phyloP scores from a whole-genome alignment of 2,113 vertebrate genomes.

The Danionella cerebrum region DNA sequence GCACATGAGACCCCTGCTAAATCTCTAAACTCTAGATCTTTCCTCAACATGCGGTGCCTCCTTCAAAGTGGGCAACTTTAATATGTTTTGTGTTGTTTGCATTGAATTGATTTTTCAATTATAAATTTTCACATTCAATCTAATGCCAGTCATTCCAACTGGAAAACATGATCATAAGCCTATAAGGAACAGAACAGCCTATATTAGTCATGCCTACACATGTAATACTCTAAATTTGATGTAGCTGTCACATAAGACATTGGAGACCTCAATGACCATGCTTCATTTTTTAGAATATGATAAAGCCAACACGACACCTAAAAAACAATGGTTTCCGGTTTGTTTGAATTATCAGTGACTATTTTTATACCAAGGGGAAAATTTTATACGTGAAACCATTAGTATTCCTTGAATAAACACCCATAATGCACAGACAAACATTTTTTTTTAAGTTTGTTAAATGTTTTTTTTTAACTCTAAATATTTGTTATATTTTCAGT shows the following conservation, averaged over 20 bases:
- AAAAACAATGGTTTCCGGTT: no score
- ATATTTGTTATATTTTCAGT: no score
- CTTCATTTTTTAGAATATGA: neutral
- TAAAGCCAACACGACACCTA: neutral
- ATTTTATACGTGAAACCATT: no score
- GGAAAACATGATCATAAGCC: neutral
- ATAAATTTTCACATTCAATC: neutral
- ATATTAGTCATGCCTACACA: neutral
- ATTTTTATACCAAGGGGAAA: no score
- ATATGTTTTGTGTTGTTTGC: neutral
- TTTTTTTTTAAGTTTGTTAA: no score
- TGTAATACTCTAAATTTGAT: neutral
- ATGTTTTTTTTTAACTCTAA: no score
- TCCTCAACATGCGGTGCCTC: neutral
- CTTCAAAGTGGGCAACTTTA: no score
- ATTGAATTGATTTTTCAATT: neutral
- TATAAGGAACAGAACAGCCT: neutral
- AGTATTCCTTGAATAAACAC: no score
- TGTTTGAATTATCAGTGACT: no score
- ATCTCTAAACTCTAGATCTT: neutral
- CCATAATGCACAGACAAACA: no score
- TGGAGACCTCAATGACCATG: no score
- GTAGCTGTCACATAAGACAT: no score
- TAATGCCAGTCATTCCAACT: neutral
- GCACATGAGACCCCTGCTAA: conserved; percentile 47